Evolutionary conservation across 2,113 vertebrate species (phyloP), one percentile per base, ranked within the genome.

Genomic region (Probosciger aterrimus): DNA sequence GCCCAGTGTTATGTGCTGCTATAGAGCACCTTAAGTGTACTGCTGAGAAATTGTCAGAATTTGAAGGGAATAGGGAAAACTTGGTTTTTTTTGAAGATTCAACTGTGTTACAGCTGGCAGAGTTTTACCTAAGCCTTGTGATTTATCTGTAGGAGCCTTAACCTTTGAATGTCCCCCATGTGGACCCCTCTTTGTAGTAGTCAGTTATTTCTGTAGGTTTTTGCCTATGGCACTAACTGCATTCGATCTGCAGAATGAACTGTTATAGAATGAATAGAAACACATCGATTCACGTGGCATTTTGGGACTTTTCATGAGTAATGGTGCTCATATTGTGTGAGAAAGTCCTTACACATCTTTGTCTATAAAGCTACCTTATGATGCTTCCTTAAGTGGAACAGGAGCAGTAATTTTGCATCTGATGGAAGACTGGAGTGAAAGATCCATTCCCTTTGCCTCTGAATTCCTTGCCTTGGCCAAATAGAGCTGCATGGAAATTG

Each of bases 341-440:
- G 64, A 74, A 64, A 82, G 74, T 87, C 65, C 68, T 95, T 89
- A 27, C 52, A 62, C 70, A 87, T 84, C 83, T 93, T 73, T 91
- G 80, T 84, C 89, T 79, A 62, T 87, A 91, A 85, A 95, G 44
- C 27, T 89, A 24, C 77, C 89, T 92, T 87, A 65, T 76, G 86
- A 69, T 92, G 90, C 89, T 89, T 92, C 81, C 44, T 44, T 49
- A 82, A 82, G 84, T 76, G 73, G 53, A 95, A 68, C 57, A 82
- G 68, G 59, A 95, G 70, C 74, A 69, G 93, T 89, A 92, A 94
- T 95, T 87, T 94, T 84, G 87, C 62, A 82, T 92, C 62, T 91
- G 84, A 73, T 76, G 89, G 84, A 76, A 87, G 77, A 89, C 37
- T 59, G 37, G 74, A 87, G 39, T n/a, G 86, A 94, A 91, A 93